Base-by-base conservation (phyloP, 2,888 invertebrate species). In the Leptopilina syphax region DNA sequence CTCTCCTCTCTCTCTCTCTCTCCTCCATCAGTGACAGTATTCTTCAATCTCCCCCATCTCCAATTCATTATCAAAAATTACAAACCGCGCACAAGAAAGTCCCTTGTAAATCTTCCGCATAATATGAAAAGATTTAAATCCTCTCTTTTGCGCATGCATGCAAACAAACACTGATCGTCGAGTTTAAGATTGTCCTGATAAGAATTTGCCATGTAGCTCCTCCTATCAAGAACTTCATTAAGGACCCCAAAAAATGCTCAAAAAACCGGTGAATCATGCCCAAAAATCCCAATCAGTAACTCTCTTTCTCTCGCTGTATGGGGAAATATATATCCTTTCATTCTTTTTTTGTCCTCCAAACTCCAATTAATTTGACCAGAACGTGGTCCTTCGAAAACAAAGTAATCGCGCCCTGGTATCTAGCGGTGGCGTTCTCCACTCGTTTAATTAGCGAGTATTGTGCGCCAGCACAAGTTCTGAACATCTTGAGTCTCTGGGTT, bases 391-490 rank as follows among this genome's bases (percentile, higher is more conserved):
- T 83, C 88, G 89, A 90, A 91, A 91, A 91, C 91, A 91, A 91
- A 91, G 91, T 90, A 91, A 91, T 91, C 91, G 90, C 88, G 85
- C 86, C 86, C 84, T 85, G 87, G 89, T 90, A 91, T 91, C 91
- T 86, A 77, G 88, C 87, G 86, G 86, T 87, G 88, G 88, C 88
- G 87, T 86, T 87, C 85, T 84, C 87, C 88, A 87, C 86, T 84
- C 89, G 89, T 91, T 91, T 92, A 92, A 92, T 92, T 92, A 92
- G 91, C 89, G 87, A 87, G 91, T 90, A 91, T 91, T 91, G 91
- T 91, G 89, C 88, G 86, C 83, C 80, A 80, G 80, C 81, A 50
- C 50, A 78, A 84, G 84, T 80, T 76, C 79, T 79, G 84, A 83
- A 83, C 84, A 84, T 84, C 84, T 85, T 81, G 81, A 82, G 86